These are phyloP conservation scores for Carterocephalus palaemon DNA, from an alignment of 2,888 invertebrate species.

Conservation along the genomic window DNA sequence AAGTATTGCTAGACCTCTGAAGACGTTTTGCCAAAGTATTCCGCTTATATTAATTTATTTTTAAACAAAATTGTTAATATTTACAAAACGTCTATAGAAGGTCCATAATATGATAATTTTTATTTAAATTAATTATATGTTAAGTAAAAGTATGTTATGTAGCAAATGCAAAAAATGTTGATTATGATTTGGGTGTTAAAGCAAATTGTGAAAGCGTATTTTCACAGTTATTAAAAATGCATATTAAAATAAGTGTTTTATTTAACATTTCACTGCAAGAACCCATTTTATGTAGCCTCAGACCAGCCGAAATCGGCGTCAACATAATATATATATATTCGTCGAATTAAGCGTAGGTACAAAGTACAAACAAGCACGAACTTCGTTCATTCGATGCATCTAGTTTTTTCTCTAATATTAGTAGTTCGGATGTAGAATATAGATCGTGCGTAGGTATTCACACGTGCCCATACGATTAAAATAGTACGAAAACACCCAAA, in stretches of 20 bases:
- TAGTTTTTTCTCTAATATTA: too few relatives aligned
- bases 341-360: too few relatives aligned
- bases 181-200: constrained; percentile 50
- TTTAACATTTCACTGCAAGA: constrained; percentile 32
- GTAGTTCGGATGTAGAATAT: too few relatives aligned
- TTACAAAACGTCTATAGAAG: constrained; percentile 30
- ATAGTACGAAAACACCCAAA: too few relatives aligned
- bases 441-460: too few relatives aligned
- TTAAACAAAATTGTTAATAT: constrained; percentile 19
- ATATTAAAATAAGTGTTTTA: constrained; percentile 45
- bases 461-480: too few relatives aligned
- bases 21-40: constrained; percentile 31
- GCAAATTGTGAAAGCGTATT: constrained; percentile 54
- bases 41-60: constrained; percentile 17
- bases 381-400: too few relatives aligned
- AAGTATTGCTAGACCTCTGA: constrained; percentile 30
- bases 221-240: constrained; percentile 69
- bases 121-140: constrained; percentile 27
- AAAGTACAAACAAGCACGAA: too few relatives aligned
- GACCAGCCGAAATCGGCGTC: too few relatives aligned
- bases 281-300: too few relatives aligned
- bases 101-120: constrained; percentile 33
- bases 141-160: constrained; percentile 30
- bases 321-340: too few relatives aligned
- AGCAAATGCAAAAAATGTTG: constrained; percentile 40